A percentile compares a stretch with the other conserved stretches of the same genome.
Evolutionary conservation across 2,113 vertebrate species (phyloP).

Genomic region (Lophura nycthemera): DNA sequence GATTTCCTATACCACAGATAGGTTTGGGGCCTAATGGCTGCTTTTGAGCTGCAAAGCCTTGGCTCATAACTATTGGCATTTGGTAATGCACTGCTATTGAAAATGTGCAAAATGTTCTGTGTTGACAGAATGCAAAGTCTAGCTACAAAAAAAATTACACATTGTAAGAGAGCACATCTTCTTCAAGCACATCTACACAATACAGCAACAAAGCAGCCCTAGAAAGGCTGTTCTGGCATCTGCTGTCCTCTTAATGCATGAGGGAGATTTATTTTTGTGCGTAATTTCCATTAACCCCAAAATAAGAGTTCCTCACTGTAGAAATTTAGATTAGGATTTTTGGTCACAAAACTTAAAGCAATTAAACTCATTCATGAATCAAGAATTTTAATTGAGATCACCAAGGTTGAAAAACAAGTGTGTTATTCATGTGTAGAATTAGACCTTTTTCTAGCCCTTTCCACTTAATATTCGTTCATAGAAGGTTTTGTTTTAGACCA

Average conservation of each 20-base stretch:
- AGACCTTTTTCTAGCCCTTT: slow-evolving; percentile 12
- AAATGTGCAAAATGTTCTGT: not conserved
- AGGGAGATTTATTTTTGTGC: not conserved
- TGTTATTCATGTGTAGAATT: slow-evolving; percentile 36
- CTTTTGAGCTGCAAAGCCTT: not conserved
- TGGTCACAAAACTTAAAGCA: slow-evolving; percentile 23
- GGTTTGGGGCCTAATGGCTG: not conserved
- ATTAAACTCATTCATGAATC: slow-evolving; percentile 62
- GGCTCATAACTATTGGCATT: not conserved
- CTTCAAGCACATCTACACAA: accelerated
- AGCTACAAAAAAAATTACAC: not conserved
- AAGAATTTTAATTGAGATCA: slow-evolving; percentile 61
- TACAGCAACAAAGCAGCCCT: not conserved
- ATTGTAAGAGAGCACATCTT: accelerated
- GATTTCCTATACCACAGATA: not conserved
- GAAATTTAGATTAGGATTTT: not conserved
- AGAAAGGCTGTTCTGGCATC: not conserved
- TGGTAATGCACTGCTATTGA: not conserved
- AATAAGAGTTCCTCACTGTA: not conserved
- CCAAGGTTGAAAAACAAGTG: slow-evolving; percentile 31
- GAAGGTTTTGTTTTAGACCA: slow-evolving; percentile 35
- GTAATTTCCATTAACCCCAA: slow-evolving; percentile 11
- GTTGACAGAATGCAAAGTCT: not conserved
- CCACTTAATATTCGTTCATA: slow-evolving; percentile 35
- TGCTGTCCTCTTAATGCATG: not conserved